phyloP scores from a whole-genome alignment of 2,797 vertebrate genomes.

The Pteronotus mesoamericanus region DNA sequence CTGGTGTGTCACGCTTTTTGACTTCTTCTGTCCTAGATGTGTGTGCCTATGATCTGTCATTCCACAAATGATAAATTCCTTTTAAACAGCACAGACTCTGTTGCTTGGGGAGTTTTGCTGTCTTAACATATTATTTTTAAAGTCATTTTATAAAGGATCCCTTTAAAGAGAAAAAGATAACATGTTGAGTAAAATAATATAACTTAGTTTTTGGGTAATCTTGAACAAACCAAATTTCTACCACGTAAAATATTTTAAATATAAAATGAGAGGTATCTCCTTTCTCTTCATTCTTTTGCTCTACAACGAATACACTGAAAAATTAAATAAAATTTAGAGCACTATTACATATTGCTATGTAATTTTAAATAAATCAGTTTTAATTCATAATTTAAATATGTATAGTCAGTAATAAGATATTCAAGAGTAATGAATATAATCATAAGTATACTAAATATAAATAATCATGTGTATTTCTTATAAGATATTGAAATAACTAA shows the following conservation, averaged over 20 bases:
- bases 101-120: neutral
- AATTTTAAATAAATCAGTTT: neutral
- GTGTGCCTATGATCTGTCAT: neutral
- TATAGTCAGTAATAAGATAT: neutral
- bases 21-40: neutral
- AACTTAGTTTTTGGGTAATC: neutral
- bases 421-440: neutral
- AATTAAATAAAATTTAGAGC: neutral
- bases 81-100: neutral
- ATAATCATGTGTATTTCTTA: neutral
- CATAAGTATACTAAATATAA: neutral
- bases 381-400: neutral
- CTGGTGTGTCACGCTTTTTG: neutral
- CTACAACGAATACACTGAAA: neutral
- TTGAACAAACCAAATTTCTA: neutral
- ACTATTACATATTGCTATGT: too few species aligned
- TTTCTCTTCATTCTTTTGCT: neutral
- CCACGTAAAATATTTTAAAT: neutral
- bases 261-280: neutral
- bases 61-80: neutral
- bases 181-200: neutral
- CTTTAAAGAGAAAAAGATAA: neutral
- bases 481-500: neutral
- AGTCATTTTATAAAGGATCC: neutral
- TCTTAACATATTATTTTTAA: neutral